Conservation (phyloP, 2,113 vertebrate genomes). For the Corynorhinus townsendii region DNA sequence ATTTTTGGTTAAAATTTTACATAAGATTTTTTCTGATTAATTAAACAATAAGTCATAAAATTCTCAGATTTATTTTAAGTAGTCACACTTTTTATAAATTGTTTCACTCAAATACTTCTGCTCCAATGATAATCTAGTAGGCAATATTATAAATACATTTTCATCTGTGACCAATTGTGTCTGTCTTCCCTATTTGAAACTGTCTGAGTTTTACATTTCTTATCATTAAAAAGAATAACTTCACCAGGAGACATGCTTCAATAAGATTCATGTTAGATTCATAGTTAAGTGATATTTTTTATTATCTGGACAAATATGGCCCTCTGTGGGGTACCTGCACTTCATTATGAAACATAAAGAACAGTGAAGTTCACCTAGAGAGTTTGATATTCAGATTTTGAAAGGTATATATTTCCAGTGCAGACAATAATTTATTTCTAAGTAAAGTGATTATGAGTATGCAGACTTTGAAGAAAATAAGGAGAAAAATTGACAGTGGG, state of each 20-base stretch:
- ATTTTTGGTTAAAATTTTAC: background rate
- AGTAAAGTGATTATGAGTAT: background rate
- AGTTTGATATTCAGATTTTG: background rate
- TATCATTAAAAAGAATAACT: background rate
- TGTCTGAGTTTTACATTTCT: background rate
- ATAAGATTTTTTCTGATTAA: background rate
- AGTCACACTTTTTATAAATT: background rate
- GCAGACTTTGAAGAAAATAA: background rate
- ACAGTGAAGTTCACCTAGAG: background rate
- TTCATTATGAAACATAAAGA: background rate
- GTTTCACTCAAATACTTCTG: background rate
- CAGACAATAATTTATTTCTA: constrained; percentile 17
- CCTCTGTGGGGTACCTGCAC: background rate
- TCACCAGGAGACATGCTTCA: background rate
- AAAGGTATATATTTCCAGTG: background rate
- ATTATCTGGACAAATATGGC: background rate
- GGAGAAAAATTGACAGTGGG: background rate
- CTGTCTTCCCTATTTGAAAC: background rate
- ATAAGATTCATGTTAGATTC: background rate
- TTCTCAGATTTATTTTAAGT: background rate
- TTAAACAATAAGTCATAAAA: background rate
- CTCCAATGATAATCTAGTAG: background rate
- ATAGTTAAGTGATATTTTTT: constrained; percentile 25
- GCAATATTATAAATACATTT: background rate
- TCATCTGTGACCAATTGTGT: background rate